Evolutionary conservation across 1,140 invertebrate species (phyloP).

Genomic region (Eupristina koningsbergeri): DNA sequence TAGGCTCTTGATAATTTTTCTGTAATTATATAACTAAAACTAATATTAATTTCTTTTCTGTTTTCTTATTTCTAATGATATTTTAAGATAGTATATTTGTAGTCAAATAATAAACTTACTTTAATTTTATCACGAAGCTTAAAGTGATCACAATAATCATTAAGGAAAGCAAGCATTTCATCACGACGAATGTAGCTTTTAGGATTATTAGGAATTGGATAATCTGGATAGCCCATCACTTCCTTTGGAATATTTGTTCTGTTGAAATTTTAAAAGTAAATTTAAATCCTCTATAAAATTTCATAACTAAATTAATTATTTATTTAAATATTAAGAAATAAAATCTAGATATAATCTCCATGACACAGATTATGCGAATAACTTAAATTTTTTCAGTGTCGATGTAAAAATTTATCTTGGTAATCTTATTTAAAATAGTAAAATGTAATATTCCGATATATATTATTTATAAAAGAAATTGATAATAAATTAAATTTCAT

Average conservation of each 20-base stretch:
- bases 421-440: no score
- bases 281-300: not conserved
- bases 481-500: no score
- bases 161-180: slow-evolving; percentile 87
- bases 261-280: not conserved
- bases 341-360: no score
- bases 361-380: not conserved
- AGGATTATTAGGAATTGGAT: slow-evolving; percentile 78
- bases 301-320: no score
- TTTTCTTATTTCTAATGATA: not conserved
- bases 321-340: no score
- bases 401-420: no score
- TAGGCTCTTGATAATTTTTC: no score
- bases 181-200: slow-evolving; percentile 86
- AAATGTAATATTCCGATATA: no score
- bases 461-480: not conserved
- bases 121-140: slow-evolving; percentile 80
- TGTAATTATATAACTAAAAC: no score
- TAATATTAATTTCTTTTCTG: no score
- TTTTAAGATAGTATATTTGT: not conserved
- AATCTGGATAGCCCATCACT: slow-evolving; percentile 85
- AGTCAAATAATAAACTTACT: slow-evolving; percentile 72
- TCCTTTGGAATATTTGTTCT: slow-evolving; percentile 90
- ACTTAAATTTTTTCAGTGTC: no score
- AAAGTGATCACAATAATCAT: slow-evolving; percentile 84